phyloP scores from a whole-genome alignment of 2,797 vertebrate species.

The Siniperca scherzeri region DNA sequence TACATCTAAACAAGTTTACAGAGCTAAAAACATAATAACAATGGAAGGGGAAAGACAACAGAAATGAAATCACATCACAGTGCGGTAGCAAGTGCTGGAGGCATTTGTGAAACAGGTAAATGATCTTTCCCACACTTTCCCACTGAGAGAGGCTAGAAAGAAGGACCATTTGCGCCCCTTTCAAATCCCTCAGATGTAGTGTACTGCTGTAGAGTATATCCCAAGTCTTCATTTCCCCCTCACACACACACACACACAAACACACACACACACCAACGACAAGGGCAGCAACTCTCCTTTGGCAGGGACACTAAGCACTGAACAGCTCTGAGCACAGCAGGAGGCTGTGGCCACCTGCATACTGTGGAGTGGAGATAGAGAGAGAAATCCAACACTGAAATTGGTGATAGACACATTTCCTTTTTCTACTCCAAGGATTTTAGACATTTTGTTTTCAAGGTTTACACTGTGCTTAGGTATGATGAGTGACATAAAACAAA shows the following conservation, averaged over 20 bases:
- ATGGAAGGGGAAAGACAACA: conserved; percentile 39
- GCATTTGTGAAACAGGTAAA: conserved; percentile 50
- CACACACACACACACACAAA: conserved; percentile 25
- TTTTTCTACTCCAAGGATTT: conserved; percentile 67
- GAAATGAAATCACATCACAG: conserved; percentile 51
- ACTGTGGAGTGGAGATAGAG: conserved; percentile 69
- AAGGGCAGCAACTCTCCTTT: conserved; percentile 70
- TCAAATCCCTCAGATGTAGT: conserved; percentile 61
- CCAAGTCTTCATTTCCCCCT: conserved; percentile 51
- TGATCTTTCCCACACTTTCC: conserved; percentile 53
- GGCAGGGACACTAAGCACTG: conserved; percentile 75
- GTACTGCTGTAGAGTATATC: conserved; percentile 60
- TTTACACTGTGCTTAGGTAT: conserved; percentile 52
- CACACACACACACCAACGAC: conserved; percentile 33
- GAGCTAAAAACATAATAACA: conserved; percentile 35
- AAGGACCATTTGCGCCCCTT: conserved; percentile 51
- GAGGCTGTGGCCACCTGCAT: conserved; percentile 76
- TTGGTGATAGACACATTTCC: conserved; percentile 62
- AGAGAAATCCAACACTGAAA: conserved; percentile 67
- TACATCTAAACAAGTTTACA: conserved; percentile 18
- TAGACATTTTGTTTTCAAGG: conserved; percentile 61
- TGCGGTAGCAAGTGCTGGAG: conserved; percentile 27
- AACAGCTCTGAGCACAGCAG: conserved; percentile 76
- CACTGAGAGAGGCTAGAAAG: conserved; percentile 44
- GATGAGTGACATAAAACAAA: conserved; percentile 47